phyloP scores from a whole-genome alignment of 2,888 invertebrate genomes.

The Lypha dubia region DNA sequence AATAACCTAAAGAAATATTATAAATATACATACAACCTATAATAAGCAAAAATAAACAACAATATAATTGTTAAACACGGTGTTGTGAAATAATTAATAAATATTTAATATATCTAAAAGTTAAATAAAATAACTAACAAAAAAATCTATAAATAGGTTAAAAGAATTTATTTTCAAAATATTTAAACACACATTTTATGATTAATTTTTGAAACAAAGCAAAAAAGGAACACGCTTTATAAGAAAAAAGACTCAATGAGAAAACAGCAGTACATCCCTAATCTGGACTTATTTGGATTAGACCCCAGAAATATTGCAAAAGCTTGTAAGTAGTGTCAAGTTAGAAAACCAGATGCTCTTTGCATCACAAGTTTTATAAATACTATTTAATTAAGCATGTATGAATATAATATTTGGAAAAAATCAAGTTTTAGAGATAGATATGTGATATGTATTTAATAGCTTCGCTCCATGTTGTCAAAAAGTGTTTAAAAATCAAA shows the following conservation, averaged over 20 bases:
- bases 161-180: constrained; percentile 73
- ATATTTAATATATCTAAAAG: constrained; percentile 22
- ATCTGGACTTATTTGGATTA: constrained; percentile 50
- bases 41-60: constrained; percentile 53
- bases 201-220: neutral
- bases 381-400: too few species aligned
- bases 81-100: constrained; percentile 70
- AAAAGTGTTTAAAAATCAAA: too few species aligned
- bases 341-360: too few species aligned
- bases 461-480: too few species aligned
- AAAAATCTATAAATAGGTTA: constrained; percentile 44
- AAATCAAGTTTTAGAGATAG: too few species aligned
- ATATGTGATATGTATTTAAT: too few species aligned
- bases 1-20: constrained; percentile 37
- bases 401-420: too few species aligned
- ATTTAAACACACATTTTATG: constrained; percentile 27
- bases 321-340: constrained; percentile 16
- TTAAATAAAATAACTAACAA: constrained; percentile 31
- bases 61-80: constrained; percentile 69
- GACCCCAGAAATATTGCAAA: neutral
- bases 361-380: too few species aligned
- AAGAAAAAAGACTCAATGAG: neutral
- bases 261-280: neutral
- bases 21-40: constrained; percentile 46
- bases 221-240: constrained; percentile 21